These are phyloP conservation scores for Tenodera sinensis DNA, from an alignment of 2,888 invertebrate genomes.

Conservation along the genomic window DNA sequence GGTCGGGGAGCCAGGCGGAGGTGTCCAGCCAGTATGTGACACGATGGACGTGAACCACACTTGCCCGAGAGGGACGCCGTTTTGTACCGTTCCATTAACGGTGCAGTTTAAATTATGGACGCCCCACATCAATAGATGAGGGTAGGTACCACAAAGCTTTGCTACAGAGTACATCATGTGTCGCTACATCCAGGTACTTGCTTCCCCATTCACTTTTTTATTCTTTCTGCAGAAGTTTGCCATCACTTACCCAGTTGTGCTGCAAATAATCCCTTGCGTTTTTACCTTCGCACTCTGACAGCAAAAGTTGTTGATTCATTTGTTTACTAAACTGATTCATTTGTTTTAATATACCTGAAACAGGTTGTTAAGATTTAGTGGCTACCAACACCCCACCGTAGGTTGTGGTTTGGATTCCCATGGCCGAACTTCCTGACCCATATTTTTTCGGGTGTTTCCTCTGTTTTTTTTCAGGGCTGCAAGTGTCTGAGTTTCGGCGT, in stretches of 20 bases:
- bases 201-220: not conserved
- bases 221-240: not conserved
- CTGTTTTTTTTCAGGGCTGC: no score
- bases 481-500: no score
- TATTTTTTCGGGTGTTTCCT: no score
- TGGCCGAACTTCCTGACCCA: no score
- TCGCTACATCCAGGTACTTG: not conserved
- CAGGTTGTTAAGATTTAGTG: no score
- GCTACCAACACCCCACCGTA: no score
- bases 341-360: no score
- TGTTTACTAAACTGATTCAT: no score
- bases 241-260: not conserved
- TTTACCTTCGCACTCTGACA: no score
- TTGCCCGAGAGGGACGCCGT: not conserved
- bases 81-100: conserved; percentile 11
- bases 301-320: no score
- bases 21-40: not conserved
- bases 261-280: not conserved
- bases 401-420: no score
- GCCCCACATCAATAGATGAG: conserved; percentile 15
- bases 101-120: conserved; percentile 28
- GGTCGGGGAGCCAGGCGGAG: no score
- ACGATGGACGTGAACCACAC: not conserved
- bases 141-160: conserved; percentile 9
- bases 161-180: not conserved